Base-by-base conservation (phyloP, 2,888 invertebrate genomes). In the Cheilosia scutellata region DNA sequence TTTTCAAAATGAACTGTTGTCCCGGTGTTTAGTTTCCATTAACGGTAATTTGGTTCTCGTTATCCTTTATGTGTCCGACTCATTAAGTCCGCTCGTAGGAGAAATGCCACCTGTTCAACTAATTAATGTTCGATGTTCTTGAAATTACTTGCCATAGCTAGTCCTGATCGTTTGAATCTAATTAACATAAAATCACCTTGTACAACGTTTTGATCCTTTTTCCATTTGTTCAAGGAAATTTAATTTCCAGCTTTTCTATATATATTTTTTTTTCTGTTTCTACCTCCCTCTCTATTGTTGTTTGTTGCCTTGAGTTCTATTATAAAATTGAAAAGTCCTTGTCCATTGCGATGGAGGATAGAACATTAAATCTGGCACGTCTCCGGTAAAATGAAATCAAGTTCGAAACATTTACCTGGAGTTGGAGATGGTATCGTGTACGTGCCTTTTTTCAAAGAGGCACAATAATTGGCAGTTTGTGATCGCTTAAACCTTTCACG, bases 281-380 rank as follows among this genome's bases (percentile, higher is more conserved):
- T 5, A 47, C 44, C 27, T 51, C 5, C 9, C 4, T n/a, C 13
- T 13, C 11, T n/a, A 6, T 44, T 16, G 44, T 31, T 0, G 7
- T 42, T 20, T 20, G 20, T 2, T 20, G 20, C 20, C 1, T 20
- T 20, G 20, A 2, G 20, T 20, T 20, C 20, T 20, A 1, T 70
- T 58, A 58, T 72, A 40, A 60, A 72, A 60, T 72, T 72, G 71
- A 72, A 72, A 60, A 62, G 72, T 72, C 53, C 51, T 72, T 72
- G 40, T 42, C 58, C 27, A 51, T 33, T 44, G 60, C 5, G 42
- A 44, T 51, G 62, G 40, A 11, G 20, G 20, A 20, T 20, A 58
- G 27, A 42, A 42, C 42, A 72, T 72, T 40, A 53, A 72, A 72
- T 72, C 62, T 40, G 62, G 51, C 72, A 72, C 72, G 72, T 72